A percentile compares a stretch with the other conserved stretches of the same genome.
phyloP scores from a whole-genome alignment of 2,113 vertebrate species.

The Alethe diademata region DNA sequence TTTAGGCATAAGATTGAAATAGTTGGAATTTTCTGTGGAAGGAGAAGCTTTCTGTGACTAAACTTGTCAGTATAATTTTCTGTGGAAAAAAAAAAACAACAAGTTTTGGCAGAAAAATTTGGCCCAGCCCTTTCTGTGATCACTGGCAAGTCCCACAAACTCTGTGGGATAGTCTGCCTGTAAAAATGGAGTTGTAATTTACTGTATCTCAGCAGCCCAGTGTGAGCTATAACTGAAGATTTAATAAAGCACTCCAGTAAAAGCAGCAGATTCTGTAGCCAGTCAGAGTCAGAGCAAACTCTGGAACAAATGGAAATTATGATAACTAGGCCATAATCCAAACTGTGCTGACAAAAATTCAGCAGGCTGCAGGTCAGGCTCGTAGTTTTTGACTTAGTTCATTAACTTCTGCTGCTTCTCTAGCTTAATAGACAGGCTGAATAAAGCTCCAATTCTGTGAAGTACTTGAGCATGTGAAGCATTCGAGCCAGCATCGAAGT shows the following conservation, averaged over 20 bases:
- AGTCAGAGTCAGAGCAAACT: constrained; percentile 45
- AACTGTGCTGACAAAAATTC: constrained; percentile 55
- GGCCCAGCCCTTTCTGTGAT: neutral
- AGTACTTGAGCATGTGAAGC: neutral
- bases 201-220: constrained; percentile 57
- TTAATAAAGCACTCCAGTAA: constrained; percentile 55
- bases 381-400: constrained; percentile 31
- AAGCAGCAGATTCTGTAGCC: constrained; percentile 32
- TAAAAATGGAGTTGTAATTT: constrained; percentile 36
- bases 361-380: constrained; percentile 26
- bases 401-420: constrained; percentile 52
- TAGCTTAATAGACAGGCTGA: constrained; percentile 11
- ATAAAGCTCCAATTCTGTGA: neutral
- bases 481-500: neutral
- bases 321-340: constrained; percentile 62
- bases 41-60: neutral
- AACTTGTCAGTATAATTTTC: neutral
- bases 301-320: constrained; percentile 66
- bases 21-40: neutral
- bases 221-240: constrained; percentile 51
- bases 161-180: constrained; percentile 40
- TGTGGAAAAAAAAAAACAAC: neutral
- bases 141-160: constrained; percentile 38
- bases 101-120: constrained; percentile 29
- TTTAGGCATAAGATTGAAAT: neutral